These are phyloP conservation scores for Sycophila texana DNA, from an alignment of 2,888 invertebrate genomes.

Conservation along the genomic window DNA sequence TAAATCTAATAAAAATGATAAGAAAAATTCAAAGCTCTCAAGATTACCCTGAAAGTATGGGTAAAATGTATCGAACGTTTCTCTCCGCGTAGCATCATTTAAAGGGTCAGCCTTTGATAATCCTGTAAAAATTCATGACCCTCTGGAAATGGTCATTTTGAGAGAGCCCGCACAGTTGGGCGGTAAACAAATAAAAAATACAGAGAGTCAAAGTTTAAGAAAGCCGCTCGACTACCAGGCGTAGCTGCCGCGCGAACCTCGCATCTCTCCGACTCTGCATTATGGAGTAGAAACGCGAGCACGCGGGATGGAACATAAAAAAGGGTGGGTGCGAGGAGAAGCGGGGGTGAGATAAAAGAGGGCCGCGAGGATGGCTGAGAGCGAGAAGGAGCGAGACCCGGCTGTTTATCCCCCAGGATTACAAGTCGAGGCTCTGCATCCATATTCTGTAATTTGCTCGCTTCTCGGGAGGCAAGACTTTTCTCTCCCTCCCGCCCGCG, in stretches of 20 bases:
- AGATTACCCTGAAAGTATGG: too few relatives aligned
- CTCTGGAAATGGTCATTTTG: too few relatives aligned
- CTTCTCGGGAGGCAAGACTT: slow-evolving; percentile 44
- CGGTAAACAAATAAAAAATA: slow-evolving; percentile 6
- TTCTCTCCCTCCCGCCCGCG: not conserved
- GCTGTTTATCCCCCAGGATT: slow-evolving; percentile 66
- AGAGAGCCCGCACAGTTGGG: not conserved
- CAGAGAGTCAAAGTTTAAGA: slow-evolving; percentile 33
- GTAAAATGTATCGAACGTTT: too few relatives aligned
- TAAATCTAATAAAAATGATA: too few relatives aligned
- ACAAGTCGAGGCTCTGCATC: slow-evolving; percentile 60
- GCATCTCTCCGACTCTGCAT: slow-evolving; percentile 44
- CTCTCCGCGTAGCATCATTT: too few relatives aligned
- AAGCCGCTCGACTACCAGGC: not conserved
- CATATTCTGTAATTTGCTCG: slow-evolving; percentile 67
- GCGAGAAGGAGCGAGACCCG: slow-evolving; percentile 48
- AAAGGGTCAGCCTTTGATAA: not conserved
- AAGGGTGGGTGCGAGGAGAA: slow-evolving; percentile 43
- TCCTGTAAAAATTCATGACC: not conserved
- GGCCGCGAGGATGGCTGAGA: slow-evolving; percentile 34
- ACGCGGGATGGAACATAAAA: slow-evolving; percentile 37
- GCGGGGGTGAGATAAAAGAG: slow-evolving; percentile 19
- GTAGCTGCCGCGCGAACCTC: slow-evolving; percentile 37
- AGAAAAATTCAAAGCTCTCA: too few relatives aligned
- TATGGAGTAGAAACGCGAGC: slow-evolving; percentile 44